phyloP scores from a whole-genome alignment of 2,888 invertebrate species.

The Yponomeuta evonymella region DNA sequence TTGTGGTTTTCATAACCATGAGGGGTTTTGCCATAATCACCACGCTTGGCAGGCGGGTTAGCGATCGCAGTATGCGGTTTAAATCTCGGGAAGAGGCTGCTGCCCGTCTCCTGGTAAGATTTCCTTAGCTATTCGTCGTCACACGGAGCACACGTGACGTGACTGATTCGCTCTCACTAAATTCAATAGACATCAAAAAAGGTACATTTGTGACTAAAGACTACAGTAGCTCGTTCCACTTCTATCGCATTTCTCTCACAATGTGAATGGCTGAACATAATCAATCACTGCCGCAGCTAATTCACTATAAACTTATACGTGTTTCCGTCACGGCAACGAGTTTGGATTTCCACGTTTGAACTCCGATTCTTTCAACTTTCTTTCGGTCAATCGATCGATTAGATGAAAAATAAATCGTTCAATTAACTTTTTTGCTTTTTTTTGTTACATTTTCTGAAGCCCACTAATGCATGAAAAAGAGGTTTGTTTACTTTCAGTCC shows the following conservation, averaged over 20 bases:
- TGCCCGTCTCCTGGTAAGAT: too few relatives aligned
- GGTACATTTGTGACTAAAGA: not conserved
- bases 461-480: not conserved
- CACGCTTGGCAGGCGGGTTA: too few relatives aligned
- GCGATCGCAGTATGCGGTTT: too few relatives aligned
- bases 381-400: slow-evolving; percentile 20
- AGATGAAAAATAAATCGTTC: slow-evolving; percentile 4
- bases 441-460: too few relatives aligned
- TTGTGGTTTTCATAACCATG: too few relatives aligned
- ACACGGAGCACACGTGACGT: too few relatives aligned
- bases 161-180: slow-evolving; percentile 18
- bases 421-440: slow-evolving; percentile 11
- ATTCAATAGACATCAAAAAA: not conserved
- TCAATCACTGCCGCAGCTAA: slow-evolving; percentile 25
- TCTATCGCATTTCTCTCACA: slow-evolving; percentile 5
- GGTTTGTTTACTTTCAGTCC: slow-evolving; percentile 9
- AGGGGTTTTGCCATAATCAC: too few relatives aligned
- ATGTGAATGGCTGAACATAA: slow-evolving; percentile 23
- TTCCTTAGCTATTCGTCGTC: too few relatives aligned
- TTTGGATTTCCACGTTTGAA: slow-evolving; percentile 20
- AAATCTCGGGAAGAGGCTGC: too few relatives aligned
- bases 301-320: slow-evolving; percentile 19
- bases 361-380: slow-evolving; percentile 21
- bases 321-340: slow-evolving; percentile 19
- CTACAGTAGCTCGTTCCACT: not conserved